Evolutionary conservation across 2,888 invertebrate genomes (phyloP).

Genomic region (Dendrolimus houi): DNA sequence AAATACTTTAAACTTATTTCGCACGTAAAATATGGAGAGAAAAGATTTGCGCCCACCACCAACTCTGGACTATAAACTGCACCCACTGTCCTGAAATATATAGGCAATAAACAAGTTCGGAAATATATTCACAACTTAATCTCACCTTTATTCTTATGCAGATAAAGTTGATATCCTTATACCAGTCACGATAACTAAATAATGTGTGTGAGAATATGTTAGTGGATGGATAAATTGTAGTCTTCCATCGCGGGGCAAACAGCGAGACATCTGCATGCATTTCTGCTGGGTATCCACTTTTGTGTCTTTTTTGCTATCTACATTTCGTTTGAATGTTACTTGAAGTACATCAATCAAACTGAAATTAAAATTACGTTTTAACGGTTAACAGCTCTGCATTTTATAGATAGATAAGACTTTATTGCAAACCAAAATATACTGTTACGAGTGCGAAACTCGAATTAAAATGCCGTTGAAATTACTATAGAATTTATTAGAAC

Average conservation of each 20-base stretch:
- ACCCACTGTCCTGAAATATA: slow-evolving; percentile 40
- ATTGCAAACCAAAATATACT: too few relatives aligned
- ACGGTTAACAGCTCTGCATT: too few relatives aligned
- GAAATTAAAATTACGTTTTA: too few relatives aligned
- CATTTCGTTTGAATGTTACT: too few relatives aligned
- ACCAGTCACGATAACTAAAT: neutral
- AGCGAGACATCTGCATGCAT: slow-evolving; percentile 35
- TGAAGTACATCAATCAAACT: too few relatives aligned
- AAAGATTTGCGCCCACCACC: neutral
- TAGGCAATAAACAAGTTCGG: slow-evolving; percentile 43
- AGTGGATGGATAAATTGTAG: slow-evolving; percentile 33
- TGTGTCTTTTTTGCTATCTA: too few relatives aligned
- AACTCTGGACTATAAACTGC: slow-evolving; percentile 40
- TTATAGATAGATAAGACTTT: too few relatives aligned
- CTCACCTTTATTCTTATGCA: neutral
- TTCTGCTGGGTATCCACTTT: slow-evolving; percentile 7
- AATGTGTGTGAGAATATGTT: slow-evolving; percentile 25
- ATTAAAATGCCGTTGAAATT: too few relatives aligned
- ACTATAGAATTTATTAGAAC: too few relatives aligned
- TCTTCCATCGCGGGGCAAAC: slow-evolving; percentile 37
- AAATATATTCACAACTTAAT: neutral
- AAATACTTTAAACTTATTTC: neutral
- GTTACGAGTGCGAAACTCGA: too few relatives aligned
- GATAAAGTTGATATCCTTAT: neutral
- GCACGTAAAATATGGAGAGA: neutral